Base-by-base conservation (phyloP, 2,797 vertebrate genomes). In the Lophotriccus pileatus region DNA sequence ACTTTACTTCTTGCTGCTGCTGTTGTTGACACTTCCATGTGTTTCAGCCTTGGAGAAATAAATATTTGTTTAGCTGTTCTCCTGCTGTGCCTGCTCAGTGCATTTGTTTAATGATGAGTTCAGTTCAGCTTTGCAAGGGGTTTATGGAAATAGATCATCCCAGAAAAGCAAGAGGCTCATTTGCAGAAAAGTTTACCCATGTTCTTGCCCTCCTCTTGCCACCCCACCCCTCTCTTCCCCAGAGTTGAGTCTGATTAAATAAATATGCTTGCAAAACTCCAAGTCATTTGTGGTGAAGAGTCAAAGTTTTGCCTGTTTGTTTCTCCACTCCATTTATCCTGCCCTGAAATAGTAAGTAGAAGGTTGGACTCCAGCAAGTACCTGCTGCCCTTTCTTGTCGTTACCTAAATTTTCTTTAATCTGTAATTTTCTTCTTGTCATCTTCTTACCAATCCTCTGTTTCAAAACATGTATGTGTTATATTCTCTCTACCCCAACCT, bases 1-100 rank as follows among this genome's bases (percentile, higher is more conserved):
- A 83, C 60, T 49, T 39, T 43, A 59, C 41, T 92, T 75, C 78
- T 87, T 53, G 5, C 89, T 90, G 72, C 70, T 92, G 74, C 88
- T 93, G 72, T 64, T 94, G 77, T 88, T 92, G 89, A 78, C 88
- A 47, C 56, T 94, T 56, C 82, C 78, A 62, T 84, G 90, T 0
- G 6, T 72, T 94, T 93, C 90, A 96, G 93, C 69, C 86, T 91
- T 72, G 86, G 56, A 94, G 90, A 95, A 96, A 95, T 93, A 96
- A 97, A 94, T 97, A 95, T 96, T 97, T 97, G 94, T 89, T 96
- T 96, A 96, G 90, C 84, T 93, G 59, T 83, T 93, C 80, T 94
- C 94, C 92, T 96, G 92, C 96, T 96, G 92, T 94, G 92, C 59
- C 68, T 87, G 67, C 79, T 96, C 87, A 73, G 80, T 92, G 84